Evolutionary conservation across 2,113 vertebrate genomes (phyloP).

Genomic region (Panthera tigris): DNA sequence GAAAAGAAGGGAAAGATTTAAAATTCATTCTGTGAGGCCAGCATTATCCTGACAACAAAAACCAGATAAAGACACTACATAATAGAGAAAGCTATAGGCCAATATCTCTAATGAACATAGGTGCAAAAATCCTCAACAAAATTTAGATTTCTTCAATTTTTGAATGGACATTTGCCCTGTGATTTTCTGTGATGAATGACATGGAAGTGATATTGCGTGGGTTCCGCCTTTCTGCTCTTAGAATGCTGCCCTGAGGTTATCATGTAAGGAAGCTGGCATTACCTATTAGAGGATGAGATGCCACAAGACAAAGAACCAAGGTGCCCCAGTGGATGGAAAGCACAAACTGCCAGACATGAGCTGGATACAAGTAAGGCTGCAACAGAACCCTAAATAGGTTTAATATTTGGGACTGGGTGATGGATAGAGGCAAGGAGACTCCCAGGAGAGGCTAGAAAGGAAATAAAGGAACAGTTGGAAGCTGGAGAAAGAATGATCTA

Average conservation of each 20-base stretch:
- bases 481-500: not conserved
- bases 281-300: not conserved
- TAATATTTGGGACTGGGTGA: not conserved
- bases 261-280: not conserved
- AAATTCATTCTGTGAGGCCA: not conserved
- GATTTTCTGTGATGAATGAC: not conserved
- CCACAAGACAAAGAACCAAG: not conserved
- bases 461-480: not conserved
- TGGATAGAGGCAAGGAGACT: not conserved
- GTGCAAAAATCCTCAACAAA: not conserved
- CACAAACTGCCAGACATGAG: not conserved
- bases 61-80: not conserved
- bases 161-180: not conserved
- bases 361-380: not conserved
- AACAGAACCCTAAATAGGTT: not conserved
- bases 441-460: not conserved
- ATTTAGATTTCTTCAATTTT: not conserved
- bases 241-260: not conserved
- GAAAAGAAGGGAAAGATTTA: not conserved
- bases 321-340: too few relatives aligned
- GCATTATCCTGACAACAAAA: not conserved
- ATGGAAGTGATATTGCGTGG: not conserved
- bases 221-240: not conserved
- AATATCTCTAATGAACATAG: not conserved
- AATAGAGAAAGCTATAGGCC: not conserved